Evolutionary conservation across 2,797 vertebrate species (phyloP).

Genomic region (Cyclopterus lumpus): DNA sequence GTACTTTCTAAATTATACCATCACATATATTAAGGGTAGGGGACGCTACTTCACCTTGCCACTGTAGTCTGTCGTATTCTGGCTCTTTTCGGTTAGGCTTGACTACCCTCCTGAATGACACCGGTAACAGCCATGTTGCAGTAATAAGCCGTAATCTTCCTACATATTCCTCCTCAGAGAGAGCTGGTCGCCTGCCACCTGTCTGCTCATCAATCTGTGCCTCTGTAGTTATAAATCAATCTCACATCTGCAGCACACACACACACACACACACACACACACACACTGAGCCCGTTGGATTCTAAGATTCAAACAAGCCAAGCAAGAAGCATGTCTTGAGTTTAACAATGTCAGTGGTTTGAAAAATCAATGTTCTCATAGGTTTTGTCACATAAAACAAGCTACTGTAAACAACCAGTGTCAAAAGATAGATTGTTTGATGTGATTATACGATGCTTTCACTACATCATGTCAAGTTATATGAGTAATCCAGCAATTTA

Average conservation of each 20-base stretch:
- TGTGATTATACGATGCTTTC: constrained; percentile 8
- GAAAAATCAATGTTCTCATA: constrained; percentile 28
- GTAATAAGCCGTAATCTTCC: constrained; percentile 39
- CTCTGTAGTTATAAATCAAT: constrained; percentile 58
- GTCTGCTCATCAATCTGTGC: constrained; percentile 56
- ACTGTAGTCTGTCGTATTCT: constrained; percentile 8
- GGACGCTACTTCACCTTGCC: constrained; percentile 21
- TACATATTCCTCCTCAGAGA: constrained; percentile 25
- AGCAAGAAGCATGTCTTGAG: constrained; percentile 1
- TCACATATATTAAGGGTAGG: constrained; percentile 25
- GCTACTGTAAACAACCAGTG: constrained; percentile 8
- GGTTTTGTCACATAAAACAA: constrained; percentile 29
- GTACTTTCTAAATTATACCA: constrained; percentile 34
- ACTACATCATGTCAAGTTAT: constrained; percentile 8
- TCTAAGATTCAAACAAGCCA: constrained; percentile 26
- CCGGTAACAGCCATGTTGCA: constrained; percentile 48
- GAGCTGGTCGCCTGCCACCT: constrained; percentile 32
- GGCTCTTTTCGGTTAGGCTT: constrained; percentile 35
- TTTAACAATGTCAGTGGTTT: constrained; percentile 21
- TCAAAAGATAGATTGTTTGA: constrained; percentile 14
- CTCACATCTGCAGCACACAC: constrained; percentile 11
- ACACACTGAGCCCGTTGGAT: constrained; percentile 1
- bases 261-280: neutral
- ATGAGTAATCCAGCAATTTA: neutral
- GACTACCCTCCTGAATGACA: constrained; percentile 49